phyloP scores from a whole-genome alignment of 2,797 vertebrate species.

The Chrosomus eos region DNA sequence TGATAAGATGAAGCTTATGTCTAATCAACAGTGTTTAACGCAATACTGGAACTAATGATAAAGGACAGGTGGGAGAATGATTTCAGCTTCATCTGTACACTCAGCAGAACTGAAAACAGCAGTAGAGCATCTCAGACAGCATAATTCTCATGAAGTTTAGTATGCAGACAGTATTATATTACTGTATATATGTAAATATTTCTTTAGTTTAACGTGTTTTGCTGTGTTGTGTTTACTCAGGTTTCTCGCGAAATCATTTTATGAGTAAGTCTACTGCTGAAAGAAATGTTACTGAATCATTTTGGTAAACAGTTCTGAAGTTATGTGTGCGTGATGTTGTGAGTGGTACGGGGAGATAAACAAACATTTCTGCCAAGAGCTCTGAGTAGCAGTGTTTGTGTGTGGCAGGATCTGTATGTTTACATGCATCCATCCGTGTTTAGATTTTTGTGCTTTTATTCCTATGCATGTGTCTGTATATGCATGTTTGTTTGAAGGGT shows the following conservation, averaged over 20 bases:
- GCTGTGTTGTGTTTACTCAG: background rate
- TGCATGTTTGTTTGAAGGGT: background rate
- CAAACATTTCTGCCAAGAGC: slow-evolving; percentile 30
- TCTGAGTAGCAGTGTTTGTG: slow-evolving; percentile 17
- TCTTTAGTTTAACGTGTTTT: background rate
- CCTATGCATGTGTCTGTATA: background rate
- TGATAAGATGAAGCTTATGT: slow-evolving; percentile 60
- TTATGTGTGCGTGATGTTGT: slow-evolving; percentile 8
- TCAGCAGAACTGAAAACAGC: background rate
- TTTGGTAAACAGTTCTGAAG: slow-evolving; percentile 5
- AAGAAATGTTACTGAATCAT: slow-evolving; percentile 23
- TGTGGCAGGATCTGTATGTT: background rate
- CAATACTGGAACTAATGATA: slow-evolving; percentile 45
- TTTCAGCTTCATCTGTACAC: background rate
- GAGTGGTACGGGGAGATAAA: slow-evolving; percentile 36
- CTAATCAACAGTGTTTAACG: slow-evolving; percentile 35
- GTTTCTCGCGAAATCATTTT: background rate
- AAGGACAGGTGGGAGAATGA: slow-evolving; percentile 25
- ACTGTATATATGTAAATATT: background rate
- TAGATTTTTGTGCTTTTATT: background rate
- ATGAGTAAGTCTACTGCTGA: background rate
- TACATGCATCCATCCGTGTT: background rate
- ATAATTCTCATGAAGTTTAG: background rate
- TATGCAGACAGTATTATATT: background rate
- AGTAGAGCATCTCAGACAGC: background rate